A percentile compares a stretch with the other conserved stretches of the same genome.
Conservation (phyloP, 2,888 invertebrate genomes). For the Ophion ellenae region DNA sequence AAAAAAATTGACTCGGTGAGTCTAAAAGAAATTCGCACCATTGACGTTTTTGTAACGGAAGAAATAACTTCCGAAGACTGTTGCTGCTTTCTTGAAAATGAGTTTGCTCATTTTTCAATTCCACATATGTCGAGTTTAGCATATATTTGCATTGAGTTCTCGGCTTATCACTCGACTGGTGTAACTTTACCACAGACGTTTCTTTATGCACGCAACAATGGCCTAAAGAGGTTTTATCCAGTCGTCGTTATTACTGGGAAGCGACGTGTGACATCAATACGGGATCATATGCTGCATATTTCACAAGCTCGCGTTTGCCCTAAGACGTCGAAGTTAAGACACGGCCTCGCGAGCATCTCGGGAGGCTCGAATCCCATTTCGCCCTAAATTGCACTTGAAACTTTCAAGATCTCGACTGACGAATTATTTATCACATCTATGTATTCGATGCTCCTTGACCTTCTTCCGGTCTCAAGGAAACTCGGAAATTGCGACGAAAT, state of each 20-base stretch:
- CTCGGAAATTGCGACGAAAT: not conserved
- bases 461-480: not conserved
- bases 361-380: not conserved
- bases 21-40: too few species aligned
- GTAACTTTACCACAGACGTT: not conserved
- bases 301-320: slow-evolving; percentile 21
- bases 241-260: too few species aligned
- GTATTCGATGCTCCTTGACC: not conserved
- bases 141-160: not conserved
- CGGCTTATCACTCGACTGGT: not conserved
- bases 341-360: not conserved
- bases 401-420: not conserved
- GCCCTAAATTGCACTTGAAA: not conserved
- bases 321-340: slow-evolving; percentile 5
- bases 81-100: too few species aligned
- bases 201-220: too few species aligned
- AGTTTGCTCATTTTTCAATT: too few species aligned
- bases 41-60: too few species aligned
- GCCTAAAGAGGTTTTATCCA: too few species aligned
- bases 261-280: slow-evolving; percentile 51
- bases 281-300: slow-evolving; percentile 68
- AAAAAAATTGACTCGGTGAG: too few species aligned
- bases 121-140: too few species aligned
- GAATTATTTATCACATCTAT: not conserved
- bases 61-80: too few species aligned